These are phyloP conservation scores for Drosophila varians DNA, from an alignment of 1,140 invertebrate species.

Conservation along the genomic window DNA sequence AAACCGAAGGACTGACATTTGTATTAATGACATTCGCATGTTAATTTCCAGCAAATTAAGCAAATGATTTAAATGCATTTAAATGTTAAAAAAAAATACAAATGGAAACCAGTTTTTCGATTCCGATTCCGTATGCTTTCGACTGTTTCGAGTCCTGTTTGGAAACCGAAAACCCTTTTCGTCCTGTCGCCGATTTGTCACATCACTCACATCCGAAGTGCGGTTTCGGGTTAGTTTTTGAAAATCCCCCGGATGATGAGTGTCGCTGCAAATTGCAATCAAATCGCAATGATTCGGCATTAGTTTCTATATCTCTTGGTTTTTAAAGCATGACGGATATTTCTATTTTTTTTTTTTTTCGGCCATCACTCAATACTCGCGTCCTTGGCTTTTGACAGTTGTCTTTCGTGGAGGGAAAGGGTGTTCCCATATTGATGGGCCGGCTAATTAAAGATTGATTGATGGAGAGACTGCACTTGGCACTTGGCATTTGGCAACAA, in stretches of 20 bases:
- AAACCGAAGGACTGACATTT: constrained; percentile 15
- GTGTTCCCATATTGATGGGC: constrained; percentile 38
- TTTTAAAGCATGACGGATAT: constrained; percentile 49
- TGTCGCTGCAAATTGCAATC: constrained; percentile 68
- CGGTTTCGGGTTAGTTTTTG: constrained; percentile 28
- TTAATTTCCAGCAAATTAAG: constrained; percentile 61
- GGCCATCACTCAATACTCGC: constrained; percentile 66
- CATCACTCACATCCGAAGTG: constrained; percentile 66
- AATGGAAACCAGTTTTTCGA: constrained; percentile 62
- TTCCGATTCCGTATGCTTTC: constrained; percentile 37
- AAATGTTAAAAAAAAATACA: constrained; percentile 35
- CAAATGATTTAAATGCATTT: constrained; percentile 75
- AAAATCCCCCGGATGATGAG: constrained; percentile 60
- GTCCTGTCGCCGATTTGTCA: constrained; percentile 67
- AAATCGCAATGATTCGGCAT: constrained; percentile 45
- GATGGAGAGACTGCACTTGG: constrained; percentile 33
- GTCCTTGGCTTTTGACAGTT: constrained; percentile 57
- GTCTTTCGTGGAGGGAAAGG: constrained; percentile 51
- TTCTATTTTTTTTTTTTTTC: constrained; percentile 41
- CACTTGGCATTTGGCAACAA: constrained; percentile 12
- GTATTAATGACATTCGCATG: constrained; percentile 74
- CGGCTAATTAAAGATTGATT: constrained; percentile 72
- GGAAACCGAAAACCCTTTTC: constrained; percentile 41
- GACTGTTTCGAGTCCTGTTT: background rate
- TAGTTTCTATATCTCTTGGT: constrained; percentile 4